A percentile compares a stretch with the other conserved stretches of the same genome.
phyloP scores from a whole-genome alignment of 2,797 vertebrate genomes.

The Eutrigla gurnardus region DNA sequence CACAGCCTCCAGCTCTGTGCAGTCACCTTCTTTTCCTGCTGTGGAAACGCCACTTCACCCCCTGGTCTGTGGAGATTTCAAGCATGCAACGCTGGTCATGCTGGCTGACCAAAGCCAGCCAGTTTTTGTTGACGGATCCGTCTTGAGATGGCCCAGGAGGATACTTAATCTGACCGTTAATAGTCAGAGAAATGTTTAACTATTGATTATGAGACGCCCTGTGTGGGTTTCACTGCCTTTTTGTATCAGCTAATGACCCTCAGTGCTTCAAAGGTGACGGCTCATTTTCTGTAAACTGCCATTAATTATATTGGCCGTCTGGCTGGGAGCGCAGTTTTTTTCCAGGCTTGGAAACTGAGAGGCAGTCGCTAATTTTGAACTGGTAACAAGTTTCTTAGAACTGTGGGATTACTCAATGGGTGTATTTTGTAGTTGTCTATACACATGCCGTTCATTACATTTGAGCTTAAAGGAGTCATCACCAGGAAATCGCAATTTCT shows the following conservation, averaged over 20 bases:
- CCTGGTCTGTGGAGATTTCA: conserved; percentile 26
- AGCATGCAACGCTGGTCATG: conserved; percentile 13
- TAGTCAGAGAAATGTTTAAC: conserved; percentile 9
- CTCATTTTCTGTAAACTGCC: conserved; percentile 16
- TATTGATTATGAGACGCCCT: conserved; percentile 43
- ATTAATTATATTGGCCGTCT: conserved; percentile 19
- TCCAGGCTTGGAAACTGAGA: conserved; percentile 19
- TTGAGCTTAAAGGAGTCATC: too few species aligned
- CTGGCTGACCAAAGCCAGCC: conserved; percentile 7
- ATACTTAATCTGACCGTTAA: conserved; percentile 46
- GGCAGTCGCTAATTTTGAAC: conserved; percentile 17
- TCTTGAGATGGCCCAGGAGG: conserved; percentile 25
- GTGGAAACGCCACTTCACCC: conserved; percentile 33
- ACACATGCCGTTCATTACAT: conserved; percentile 5
- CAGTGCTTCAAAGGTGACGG: conserved; percentile 2
- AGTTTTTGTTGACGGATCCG: conserved; percentile 14
- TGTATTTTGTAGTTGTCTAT: background rate
- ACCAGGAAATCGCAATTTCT: too few species aligned
- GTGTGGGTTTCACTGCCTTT: conserved; percentile 29
- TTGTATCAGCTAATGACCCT: conserved; percentile 35
- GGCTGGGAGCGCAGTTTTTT: background rate
- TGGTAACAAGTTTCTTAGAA: conserved; percentile 13
- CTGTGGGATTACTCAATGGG: background rate
- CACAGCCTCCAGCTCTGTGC: conserved; percentile 19
- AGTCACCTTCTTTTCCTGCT: conserved; percentile 33